These are phyloP conservation scores for Enchytraeus crypticus DNA, from an alignment of 2,888 invertebrate genomes.

Conservation along the genomic window DNA sequence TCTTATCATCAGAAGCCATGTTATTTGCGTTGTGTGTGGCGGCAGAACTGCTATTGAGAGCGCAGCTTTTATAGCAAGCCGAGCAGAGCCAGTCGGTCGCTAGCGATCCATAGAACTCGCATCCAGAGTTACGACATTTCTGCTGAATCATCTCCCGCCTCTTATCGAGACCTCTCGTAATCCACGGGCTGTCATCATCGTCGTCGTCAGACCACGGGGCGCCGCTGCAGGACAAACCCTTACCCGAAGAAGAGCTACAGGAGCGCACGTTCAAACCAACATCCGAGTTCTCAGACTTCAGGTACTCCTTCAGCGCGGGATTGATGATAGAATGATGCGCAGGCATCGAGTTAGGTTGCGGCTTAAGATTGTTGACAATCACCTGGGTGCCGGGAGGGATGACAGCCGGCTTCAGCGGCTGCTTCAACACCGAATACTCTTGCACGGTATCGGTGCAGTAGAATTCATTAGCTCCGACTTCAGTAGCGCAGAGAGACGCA, in stretches of 20 bases:
- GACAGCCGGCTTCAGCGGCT: background rate
- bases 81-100: slow-evolving; percentile 4
- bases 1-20: no score
- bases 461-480: background rate
- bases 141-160: slow-evolving; percentile 1
- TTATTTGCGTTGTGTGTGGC: no score
- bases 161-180: no score
- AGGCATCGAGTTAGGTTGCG: background rate
- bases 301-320: background rate
- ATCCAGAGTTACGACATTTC: background rate
- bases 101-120: slow-evolving; percentile 1
- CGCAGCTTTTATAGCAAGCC: no score
- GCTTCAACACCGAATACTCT: background rate
- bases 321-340: background rate
- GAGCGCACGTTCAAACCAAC: no score
- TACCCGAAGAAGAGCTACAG: no score
- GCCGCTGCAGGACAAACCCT: background rate
- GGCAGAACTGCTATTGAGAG: no score
- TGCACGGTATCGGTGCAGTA: background rate
- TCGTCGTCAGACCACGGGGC: background rate
- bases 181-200: background rate
- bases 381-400: background rate
- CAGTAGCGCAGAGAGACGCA: background rate
- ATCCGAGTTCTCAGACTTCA: background rate
- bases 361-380: slow-evolving; percentile 3